Base-by-base conservation (phyloP, 2,888 invertebrate species). In the Brachyopa scutellaris region DNA sequence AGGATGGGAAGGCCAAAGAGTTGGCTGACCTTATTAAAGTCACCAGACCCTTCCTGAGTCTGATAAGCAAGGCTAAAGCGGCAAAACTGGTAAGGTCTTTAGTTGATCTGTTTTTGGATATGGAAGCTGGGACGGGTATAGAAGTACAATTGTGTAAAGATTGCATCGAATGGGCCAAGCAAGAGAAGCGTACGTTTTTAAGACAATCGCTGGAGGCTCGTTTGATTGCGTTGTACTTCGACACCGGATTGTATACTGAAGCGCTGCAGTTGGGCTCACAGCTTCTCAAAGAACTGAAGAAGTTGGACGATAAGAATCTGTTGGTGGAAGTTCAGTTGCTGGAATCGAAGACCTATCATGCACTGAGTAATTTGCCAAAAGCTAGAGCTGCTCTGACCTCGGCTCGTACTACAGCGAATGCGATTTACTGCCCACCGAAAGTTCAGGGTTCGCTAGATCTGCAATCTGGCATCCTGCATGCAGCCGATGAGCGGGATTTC, bases 101-200 rank as follows among this genome's bases (percentile, higher is more conserved):
- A 86, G 99, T 99, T 8, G 99, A 99, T 90, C 95, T 98, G 92
- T 99, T 99, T 91, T 92, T 99, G 86, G 99, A 98, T 89, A 94
- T 99, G 91, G 98, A 99, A 90, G 98, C 98, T 84, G 97, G 96
- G 55, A 98, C 97, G 84, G 99, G 99, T 61, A 97, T 97, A 84
- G 98, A 98, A 92, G 96, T 96, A 62, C 95, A 97, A 91, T 91
- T 97, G 82, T 97, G 97, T 91, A 96, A 96, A 92, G 99, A 99
- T 92, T 99, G 99, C 92, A 99, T 99, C 92, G 97, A 98, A 92
- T 99, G 99, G 99, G 98, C 99, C 26, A 98, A 98, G 90, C 96
- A 97, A 88, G 99, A 99, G 90, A 95, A 98, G 85, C 94, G 99
- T 85, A 99, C 98, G 15, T 99, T 99, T 91, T 92, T 99, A 82